Percentiles rank a stretch among this genome's conserved stretches.
Conservation (phyloP, 2,888 invertebrate genomes). For the Sinopyrophorus schimmeli region DNA sequence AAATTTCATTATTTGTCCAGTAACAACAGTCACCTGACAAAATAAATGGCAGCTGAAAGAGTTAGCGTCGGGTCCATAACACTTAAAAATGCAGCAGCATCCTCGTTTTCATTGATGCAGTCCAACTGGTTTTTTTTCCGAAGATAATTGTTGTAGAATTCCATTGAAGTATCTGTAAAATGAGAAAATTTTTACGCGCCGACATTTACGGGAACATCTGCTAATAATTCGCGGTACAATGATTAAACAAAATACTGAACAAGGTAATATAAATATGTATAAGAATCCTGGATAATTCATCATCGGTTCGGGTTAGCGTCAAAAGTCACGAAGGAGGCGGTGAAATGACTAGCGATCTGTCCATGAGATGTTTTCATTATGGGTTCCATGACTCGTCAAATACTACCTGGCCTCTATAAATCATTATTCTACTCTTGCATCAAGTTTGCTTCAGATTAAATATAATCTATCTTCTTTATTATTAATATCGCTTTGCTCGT, state of each 20-base stretch:
- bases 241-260: conserved; percentile 54
- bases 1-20: conserved; percentile 17
- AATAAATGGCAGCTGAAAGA: conserved; percentile 42
- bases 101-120: conserved; percentile 27
- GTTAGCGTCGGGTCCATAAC: conserved; percentile 35
- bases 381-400: conserved; percentile 56
- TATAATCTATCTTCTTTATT: conserved; percentile 40
- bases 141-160: conserved; percentile 20
- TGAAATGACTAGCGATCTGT: conserved; percentile 57
- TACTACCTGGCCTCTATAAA: conserved; percentile 49
- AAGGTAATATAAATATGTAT: conserved; percentile 33
- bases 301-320: conserved; percentile 54
- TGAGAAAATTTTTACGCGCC: too few relatives aligned
- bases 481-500: conserved; percentile 39
- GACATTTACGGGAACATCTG: conserved; percentile 12
- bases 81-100: conserved; percentile 32
- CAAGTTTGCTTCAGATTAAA: conserved; percentile 35
- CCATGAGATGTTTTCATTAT: conserved; percentile 57
- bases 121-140: conserved; percentile 22
- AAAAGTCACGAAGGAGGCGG: conserved; percentile 58
- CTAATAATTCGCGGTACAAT: conserved; percentile 32
- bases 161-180: conserved; percentile 12
- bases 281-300: conserved; percentile 49
- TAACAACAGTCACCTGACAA: conserved; percentile 38
- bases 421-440: conserved; percentile 40